These are phyloP conservation scores for Epinotia brunnichana DNA, from an alignment of 2,888 invertebrate genomes.

Conservation along the genomic window DNA sequence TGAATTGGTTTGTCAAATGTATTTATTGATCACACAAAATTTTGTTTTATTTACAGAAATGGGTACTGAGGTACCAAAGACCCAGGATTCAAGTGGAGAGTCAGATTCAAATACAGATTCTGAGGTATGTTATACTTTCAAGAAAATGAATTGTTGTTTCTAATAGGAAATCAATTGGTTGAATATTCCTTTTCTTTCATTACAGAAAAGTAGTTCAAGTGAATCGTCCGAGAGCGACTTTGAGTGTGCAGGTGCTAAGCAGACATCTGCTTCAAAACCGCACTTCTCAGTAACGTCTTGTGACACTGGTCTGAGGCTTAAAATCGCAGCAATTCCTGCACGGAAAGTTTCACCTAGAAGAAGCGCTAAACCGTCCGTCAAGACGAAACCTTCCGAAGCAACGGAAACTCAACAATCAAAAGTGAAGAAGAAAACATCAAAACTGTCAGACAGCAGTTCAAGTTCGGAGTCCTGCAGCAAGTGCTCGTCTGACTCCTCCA, in stretches of 20 bases:
- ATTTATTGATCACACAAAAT: background rate
- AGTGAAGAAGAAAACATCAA: slow-evolving; percentile 54
- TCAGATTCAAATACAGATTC: slow-evolving; percentile 85
- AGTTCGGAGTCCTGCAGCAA: slow-evolving; percentile 82
- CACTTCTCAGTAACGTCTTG: slow-evolving; percentile 86
- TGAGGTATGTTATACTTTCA: slow-evolving; percentile 65
- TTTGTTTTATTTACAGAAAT: slow-evolving; percentile 69
- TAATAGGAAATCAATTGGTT: background rate
- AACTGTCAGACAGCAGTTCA: slow-evolving; percentile 72
- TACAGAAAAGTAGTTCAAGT: slow-evolving; percentile 76
- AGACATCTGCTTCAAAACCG: slow-evolving; percentile 66
- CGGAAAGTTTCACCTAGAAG: slow-evolving; percentile 70
- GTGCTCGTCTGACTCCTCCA: slow-evolving; percentile 76
- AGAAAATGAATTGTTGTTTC: background rate
- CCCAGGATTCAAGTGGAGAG: slow-evolving; percentile 81
- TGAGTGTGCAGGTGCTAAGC: slow-evolving; percentile 72
- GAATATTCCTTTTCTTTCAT: slow-evolving; percentile 46
- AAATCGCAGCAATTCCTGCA: slow-evolving; percentile 85
- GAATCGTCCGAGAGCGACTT: slow-evolving; percentile 76
- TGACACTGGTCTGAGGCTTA: slow-evolving; percentile 85
- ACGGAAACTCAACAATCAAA: slow-evolving; percentile 50
- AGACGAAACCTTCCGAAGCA: slow-evolving; percentile 67
- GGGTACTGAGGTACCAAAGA: slow-evolving; percentile 82
- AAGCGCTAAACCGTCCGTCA: slow-evolving; percentile 66
- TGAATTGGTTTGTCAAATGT: background rate